Evolutionary conservation across 2,888 invertebrate genomes (phyloP), one percentile per base, ranked within the genome.

Genomic region (Hypselothyrea guttata): DNA sequence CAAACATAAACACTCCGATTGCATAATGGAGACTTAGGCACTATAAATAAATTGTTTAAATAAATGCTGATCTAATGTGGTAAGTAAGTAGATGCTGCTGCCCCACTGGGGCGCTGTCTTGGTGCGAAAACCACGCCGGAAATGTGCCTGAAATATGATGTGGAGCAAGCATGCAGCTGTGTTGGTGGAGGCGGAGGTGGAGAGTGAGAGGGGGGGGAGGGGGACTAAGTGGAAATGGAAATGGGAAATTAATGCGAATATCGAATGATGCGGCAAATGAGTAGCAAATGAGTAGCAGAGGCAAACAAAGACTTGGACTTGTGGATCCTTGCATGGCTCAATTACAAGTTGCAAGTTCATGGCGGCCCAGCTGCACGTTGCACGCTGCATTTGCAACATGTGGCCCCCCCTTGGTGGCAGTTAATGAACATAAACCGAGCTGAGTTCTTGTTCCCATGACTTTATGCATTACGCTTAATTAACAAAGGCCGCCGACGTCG

Each of bases 231-330:
- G 22, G 22, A 22, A 22, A 22, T 22, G 22, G 22, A 22, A 22
- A 22, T 4, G 49, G 52, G 61, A 18, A 76, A 49, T 77, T 84
- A 62, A 52, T 48, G 48, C 2, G 71, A 69, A 69, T 71, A 70
- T 77, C 75, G 78, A 68, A 77, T 77, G 84, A 79, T 62, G 84
- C 82, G 78, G 84, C 78, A 84, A 78, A 83, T 78, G 60, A 81
- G 81, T 61, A 56, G 46, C 73, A 68, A 83, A 79, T 79, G 69
- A 62, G 63, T 53, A 42, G 61, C 56, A 2, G 62, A 56, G 42
- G 47, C 55, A 34, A 30, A 38, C 35, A 27, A 42, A 34, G 42
- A 28, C 18, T 63, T 47, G 38, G 59, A 79, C 77, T 33, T 35
- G 41, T 27, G 15, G 47, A 16, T 67, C 72, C 71, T 75, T 65